phyloP scores from a whole-genome alignment of 2,888 invertebrate genomes.

The Omphaloscelis lunosa region DNA sequence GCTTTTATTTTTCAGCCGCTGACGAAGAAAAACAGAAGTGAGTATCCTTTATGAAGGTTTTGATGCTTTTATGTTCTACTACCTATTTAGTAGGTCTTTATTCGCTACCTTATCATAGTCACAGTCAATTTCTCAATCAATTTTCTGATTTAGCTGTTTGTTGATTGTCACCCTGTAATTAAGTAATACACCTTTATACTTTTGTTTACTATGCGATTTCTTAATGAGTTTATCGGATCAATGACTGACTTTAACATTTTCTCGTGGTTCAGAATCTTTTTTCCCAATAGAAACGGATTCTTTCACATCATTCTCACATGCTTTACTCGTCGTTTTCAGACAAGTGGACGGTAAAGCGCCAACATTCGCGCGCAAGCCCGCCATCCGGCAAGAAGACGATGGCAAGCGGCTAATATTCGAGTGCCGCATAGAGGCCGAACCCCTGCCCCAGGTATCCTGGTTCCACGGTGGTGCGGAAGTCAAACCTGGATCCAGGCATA shows the following conservation, averaged over 20 bases:
- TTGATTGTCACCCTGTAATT: neutral
- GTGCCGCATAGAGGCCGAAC: slow-evolving; percentile 98
- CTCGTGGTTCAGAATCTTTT: neutral
- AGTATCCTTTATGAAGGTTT: slow-evolving; percentile 85
- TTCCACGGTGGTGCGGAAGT: slow-evolving; percentile 96
- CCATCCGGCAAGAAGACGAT: slow-evolving; percentile 99
- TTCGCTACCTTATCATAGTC: neutral
- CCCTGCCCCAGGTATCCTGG: slow-evolving; percentile 97
- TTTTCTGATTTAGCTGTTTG: neutral
- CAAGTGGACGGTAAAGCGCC: slow-evolving; percentile 99
- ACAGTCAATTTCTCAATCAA: neutral
- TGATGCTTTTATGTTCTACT: neutral
- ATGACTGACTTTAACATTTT: neutral
- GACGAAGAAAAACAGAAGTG: slow-evolving; percentile 99
- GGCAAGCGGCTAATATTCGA: slow-evolving; percentile 98
- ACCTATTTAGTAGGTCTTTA: neutral
- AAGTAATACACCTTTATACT: no score
- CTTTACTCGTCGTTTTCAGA: slow-evolving; percentile 87
- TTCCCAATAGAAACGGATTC: neutral
- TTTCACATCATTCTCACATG: neutral
- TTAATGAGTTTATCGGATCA: neutral
- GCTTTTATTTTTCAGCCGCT: slow-evolving; percentile 94
- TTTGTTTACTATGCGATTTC: neutral
- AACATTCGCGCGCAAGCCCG: slow-evolving; percentile 99
- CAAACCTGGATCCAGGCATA: slow-evolving; percentile 95